Evolutionary conservation across 2,888 invertebrate genomes (phyloP).

Genomic region (Eupeodes latifasciatus): DNA sequence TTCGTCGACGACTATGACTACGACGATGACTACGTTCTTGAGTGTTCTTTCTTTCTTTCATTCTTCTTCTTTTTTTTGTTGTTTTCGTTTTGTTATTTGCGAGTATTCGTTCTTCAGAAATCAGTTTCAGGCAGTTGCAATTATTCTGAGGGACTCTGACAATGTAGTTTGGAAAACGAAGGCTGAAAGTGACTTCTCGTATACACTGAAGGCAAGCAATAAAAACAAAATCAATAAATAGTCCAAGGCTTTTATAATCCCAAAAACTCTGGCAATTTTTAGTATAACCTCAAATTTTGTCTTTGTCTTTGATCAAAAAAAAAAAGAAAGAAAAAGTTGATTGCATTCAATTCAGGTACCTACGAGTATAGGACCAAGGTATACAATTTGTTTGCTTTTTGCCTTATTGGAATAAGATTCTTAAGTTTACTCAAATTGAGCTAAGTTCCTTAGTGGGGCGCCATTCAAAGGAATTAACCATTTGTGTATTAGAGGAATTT

Average conservation of each 20-base stretch:
- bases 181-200: conserved; percentile 39
- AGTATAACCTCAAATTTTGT: neutral
- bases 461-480: neutral
- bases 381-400: neutral
- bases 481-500: neutral
- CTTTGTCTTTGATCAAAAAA: neutral
- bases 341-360: neutral
- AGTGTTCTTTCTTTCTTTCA: no score
- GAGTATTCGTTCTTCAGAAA: neutral
- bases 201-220: neutral
- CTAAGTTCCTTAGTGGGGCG: neutral
- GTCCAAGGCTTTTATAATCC: neutral
- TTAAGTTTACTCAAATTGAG: no score
- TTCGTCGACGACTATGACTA: neutral
- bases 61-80: conserved; percentile 6
- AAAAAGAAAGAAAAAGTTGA: neutral
- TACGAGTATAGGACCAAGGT: no score
- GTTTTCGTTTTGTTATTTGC: neutral
- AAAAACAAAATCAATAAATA: conserved; percentile 66
- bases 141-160: conserved; percentile 39
- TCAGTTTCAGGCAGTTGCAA: conserved; percentile 27
- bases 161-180: conserved; percentile 55
- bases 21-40: no score
- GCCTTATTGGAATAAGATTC: neutral
- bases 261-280: neutral